Evolutionary conservation across 2,888 invertebrate species (phyloP).

Genomic region (Diarsia brunnea): DNA sequence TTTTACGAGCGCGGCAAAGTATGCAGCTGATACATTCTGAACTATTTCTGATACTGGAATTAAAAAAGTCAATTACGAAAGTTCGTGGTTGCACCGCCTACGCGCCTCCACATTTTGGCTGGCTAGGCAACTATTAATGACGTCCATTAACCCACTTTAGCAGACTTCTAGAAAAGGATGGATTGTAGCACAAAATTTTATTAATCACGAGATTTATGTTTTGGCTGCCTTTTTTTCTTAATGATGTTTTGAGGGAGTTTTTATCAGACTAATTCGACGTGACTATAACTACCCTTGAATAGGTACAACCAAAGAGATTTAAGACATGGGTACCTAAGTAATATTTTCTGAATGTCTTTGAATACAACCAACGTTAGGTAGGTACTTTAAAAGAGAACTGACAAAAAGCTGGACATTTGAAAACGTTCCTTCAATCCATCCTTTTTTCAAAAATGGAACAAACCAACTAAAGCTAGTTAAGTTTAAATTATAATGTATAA

Average conservation of each 20-base stretch:
- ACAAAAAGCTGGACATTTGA: too few relatives aligned
- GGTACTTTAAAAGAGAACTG: not conserved
- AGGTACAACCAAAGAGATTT: too few relatives aligned
- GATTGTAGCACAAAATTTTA: not conserved
- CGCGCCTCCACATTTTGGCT: constrained; percentile 25
- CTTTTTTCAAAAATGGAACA: too few relatives aligned
- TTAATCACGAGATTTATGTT: not conserved
- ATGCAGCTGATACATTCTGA: constrained; percentile 36
- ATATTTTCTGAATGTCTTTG: too few relatives aligned
- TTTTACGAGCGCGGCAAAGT: constrained; percentile 20
- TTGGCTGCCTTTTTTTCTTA: too few relatives aligned
- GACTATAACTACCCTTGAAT: not conserved
- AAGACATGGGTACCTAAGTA: too few relatives aligned
- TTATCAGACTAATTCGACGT: too few relatives aligned
- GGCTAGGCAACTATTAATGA: not conserved
- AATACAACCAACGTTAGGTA: too few relatives aligned
- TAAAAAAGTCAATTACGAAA: not conserved
- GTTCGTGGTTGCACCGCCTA: not conserved
- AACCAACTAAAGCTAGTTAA: too few relatives aligned
- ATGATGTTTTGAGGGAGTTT: not conserved
- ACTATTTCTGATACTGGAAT: constrained; percentile 40
- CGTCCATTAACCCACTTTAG: not conserved
- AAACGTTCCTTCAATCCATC: not conserved
- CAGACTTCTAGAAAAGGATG: not conserved
- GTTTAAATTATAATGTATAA: too few relatives aligned